Evolutionary conservation across 2,113 vertebrate genomes (phyloP), one percentile per base, ranked within the genome.

Genomic region (Peromyscus leucopus): DNA sequence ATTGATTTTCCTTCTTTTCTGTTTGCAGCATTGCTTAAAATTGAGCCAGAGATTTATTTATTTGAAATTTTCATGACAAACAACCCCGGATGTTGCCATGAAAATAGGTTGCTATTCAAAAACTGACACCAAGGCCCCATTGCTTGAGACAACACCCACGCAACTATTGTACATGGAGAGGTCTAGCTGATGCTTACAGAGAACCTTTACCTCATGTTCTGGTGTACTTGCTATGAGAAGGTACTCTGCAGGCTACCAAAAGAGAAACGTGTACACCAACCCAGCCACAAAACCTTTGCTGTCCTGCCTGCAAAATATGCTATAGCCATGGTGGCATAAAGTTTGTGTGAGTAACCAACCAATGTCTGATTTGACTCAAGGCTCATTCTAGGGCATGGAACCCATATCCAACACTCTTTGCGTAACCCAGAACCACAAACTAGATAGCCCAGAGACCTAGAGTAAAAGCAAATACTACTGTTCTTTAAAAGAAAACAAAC

Each of bases 11-110:
- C 7, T 92, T 89, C 93, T 90, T 26, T 28, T 82, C 24, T 24
- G 76, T 51, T 97, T 89, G n/a, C 15, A n/a, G 2, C 26, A 42
- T 65, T 87, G 31, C 6, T 96, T 69, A 79, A 90, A 96, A 91
- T 61, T 78, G 69, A 86, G 42, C 13, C 31, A 80, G 55, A 95
- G 15, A 71, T 76, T 71, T 92, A 86, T 93, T 89, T 93, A 57
- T 87, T 88, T 80, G 83, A 92, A 90, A 84, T 83, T 63, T 6
- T n/a, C 7, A 78, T 16, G 6, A 48, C 6, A 48, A 48, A 78
- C 22, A 46, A 31, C 22, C 24, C 42, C 48, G 26, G 7, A 8
- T 46, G 13, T 78, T 31, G 24, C 13, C 42, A 78, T 42, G n/a
- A 24, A 74, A 39, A 17, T 31, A 31, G 26, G 13, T 48, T 78